Evolutionary conservation across 2,888 invertebrate species (phyloP), one percentile per base, ranked within the genome.

Genomic region (Fissipunctia ypsillon): DNA sequence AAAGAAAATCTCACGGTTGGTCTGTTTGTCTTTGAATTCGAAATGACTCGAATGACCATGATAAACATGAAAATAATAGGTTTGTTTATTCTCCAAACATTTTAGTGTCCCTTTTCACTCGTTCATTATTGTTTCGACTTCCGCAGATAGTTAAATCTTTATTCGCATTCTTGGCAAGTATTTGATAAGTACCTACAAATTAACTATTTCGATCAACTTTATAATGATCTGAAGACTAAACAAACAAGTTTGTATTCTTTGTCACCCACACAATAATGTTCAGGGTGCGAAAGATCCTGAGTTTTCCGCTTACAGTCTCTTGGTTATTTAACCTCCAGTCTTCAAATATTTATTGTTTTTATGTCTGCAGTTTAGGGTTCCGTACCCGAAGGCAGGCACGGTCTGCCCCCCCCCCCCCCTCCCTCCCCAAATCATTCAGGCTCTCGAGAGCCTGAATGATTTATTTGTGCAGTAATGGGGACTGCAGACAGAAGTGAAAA

Each of bases 151-250:
- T 64, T 57, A 48, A 71, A 70, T 67, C 41, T 68, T 52, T 66
- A 79, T 83, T 69, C 54, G 57, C 45, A 80, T 71, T 81, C 83
- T 83, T 83, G 81, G 74, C 84, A 83, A 66, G 59, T 50, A 31
- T 81, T 57, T 56, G 45, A 48, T 38, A n/a, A n/a, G n/a, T n/a
- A 45, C 16, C 41, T 3, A 60, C 38, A 65, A 68, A 79, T 79
- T 59, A 70, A 79, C 68, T 71, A 57, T 69, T 69, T 70, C 52
- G 22, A 73, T 78, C 57, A 83, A 68, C 50, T 68, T 70, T 60
- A 56, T 66, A 45, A 64, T 76, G n/a, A 54, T 66, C 19, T 59
- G 54, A 56, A 70, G 73, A 70, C 72, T 31, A 69, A 69, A 78
- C 72, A 69, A 54, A 73, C 28, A 73, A n/a, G 43, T 6, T 67